phyloP scores from a whole-genome alignment of 1,140 invertebrate species.

The Zophobas atratus region DNA sequence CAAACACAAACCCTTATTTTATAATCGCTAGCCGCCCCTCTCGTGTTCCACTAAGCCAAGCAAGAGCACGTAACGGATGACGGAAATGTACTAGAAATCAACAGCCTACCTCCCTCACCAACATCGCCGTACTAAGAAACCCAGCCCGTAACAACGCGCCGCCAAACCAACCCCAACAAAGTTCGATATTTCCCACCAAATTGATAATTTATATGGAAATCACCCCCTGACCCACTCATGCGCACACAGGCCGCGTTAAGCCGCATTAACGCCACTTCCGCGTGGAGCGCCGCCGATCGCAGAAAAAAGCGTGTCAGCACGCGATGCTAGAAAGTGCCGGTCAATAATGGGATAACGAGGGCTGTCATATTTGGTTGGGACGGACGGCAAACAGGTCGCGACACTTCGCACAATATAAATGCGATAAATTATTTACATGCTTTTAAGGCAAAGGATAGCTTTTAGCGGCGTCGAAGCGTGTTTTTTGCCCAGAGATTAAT shows the following conservation, averaged over 20 bases:
- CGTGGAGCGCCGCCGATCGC: slow-evolving; percentile 43
- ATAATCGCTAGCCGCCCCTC: too few species aligned
- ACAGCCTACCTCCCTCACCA: too few species aligned
- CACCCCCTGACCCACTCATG: slow-evolving; percentile 37
- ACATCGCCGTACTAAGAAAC: too few species aligned
- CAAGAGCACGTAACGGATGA: too few species aligned
- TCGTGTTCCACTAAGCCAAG: too few species aligned
- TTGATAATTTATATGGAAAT: slow-evolving; percentile 53
- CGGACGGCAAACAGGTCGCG: slow-evolving; percentile 19
- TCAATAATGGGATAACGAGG: slow-evolving; percentile 50
- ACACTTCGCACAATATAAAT: slow-evolving; percentile 20
- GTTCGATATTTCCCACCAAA: slow-evolving; percentile 28
- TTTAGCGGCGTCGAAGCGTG: not conserved
- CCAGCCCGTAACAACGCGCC: too few species aligned
- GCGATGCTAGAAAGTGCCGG: slow-evolving; percentile 44
- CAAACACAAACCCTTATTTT: too few species aligned
- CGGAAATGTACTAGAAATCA: too few species aligned
- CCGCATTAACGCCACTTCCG: slow-evolving; percentile 52
- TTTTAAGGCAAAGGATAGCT: not conserved
- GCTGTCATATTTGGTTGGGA: slow-evolving; percentile 45
- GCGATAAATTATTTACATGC: slow-evolving; percentile 13
- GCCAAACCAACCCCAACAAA: not conserved
- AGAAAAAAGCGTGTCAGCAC: slow-evolving; percentile 34
- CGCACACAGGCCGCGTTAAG: slow-evolving; percentile 47
- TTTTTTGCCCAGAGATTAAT: slow-evolving; percentile 18